Evolutionary conservation across 1,140 invertebrate genomes (phyloP).

Genomic region (Calycopis cecrops): DNA sequence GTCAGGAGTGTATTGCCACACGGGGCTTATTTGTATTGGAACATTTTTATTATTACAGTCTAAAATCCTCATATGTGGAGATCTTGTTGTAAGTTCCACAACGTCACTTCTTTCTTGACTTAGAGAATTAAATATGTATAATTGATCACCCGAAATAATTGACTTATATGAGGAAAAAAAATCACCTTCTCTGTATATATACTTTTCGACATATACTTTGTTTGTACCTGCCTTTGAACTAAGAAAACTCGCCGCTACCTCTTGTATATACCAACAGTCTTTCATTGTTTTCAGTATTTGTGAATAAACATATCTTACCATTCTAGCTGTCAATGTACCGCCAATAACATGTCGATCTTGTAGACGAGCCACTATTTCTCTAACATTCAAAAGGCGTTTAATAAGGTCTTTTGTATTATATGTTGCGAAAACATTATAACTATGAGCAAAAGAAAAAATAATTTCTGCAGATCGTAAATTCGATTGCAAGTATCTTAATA

Average conservation of each 20-base stretch:
- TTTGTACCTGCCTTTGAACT: constrained; percentile 71
- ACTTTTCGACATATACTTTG: constrained; percentile 81
- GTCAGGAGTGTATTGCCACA: constrained; percentile 77
- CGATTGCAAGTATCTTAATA: constrained; percentile 86
- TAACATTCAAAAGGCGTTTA: constrained; percentile 79
- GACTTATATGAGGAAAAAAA: constrained; percentile 76
- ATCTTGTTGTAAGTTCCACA: constrained; percentile 80
- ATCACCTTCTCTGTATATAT: constrained; percentile 82
- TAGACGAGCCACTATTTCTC: constrained; percentile 76
- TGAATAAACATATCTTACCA: constrained; percentile 42
- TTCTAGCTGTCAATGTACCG: constrained; percentile 42
- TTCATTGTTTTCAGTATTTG: constrained; percentile 42
- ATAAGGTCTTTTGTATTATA: constrained; percentile 71
- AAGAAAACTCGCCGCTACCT: constrained; percentile 46
- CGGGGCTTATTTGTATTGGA: constrained; percentile 83
- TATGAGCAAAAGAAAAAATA: constrained; percentile 84
- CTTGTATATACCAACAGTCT: constrained; percentile 62
- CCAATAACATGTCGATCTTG: constrained; percentile 51
- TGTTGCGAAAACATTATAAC: constrained; percentile 76
- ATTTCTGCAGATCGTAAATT: constrained; percentile 88
- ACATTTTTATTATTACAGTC: constrained; percentile 78
- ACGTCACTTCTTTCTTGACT: constrained; percentile 82
- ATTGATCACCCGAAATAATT: constrained; percentile 71
- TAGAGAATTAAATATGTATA: constrained; percentile 86
- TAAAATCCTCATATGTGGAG: constrained; percentile 79